phyloP scores from a whole-genome alignment of 2,113 vertebrate species.

The Brachypteracias leptosomus region DNA sequence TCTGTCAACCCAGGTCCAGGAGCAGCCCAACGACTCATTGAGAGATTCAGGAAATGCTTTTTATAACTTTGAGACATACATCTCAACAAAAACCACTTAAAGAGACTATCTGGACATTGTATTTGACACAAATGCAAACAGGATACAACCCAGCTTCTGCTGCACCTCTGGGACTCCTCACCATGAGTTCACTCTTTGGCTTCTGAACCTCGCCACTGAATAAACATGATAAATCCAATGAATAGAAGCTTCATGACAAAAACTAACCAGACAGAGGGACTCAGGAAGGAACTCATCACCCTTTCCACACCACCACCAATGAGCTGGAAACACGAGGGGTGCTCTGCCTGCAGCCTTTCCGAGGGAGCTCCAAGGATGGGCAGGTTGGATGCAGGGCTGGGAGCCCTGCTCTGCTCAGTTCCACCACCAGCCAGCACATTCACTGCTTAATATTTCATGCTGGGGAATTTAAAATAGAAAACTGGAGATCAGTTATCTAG shows the following conservation, averaged over 20 bases:
- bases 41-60: conserved; percentile 33
- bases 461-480: not conserved
- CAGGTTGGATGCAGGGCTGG: rapidly evolving
- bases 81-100: not conserved
- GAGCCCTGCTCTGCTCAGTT: not conserved
- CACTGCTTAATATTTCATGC: conserved; percentile 24
- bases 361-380: rapidly evolving
- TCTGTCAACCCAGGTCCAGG: not conserved
- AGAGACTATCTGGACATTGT: conserved; percentile 15
- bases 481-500: not conserved
- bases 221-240: conserved; percentile 22
- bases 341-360: rapidly evolving
- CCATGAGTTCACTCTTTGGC: conserved; percentile 40
- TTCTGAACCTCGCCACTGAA: conserved; percentile 37
- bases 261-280: not conserved
- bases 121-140: conserved; percentile 28
- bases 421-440: not conserved
- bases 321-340: not conserved
- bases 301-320: not conserved
- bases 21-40: not conserved
- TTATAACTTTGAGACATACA: not conserved
- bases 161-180: not conserved
- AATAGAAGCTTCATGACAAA: not conserved
- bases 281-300: conserved; percentile 1
- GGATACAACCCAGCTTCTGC: conserved; percentile 28